Evolutionary conservation across 2,797 vertebrate genomes (phyloP).

Genomic region (Enteromius thamalakanensis): DNA sequence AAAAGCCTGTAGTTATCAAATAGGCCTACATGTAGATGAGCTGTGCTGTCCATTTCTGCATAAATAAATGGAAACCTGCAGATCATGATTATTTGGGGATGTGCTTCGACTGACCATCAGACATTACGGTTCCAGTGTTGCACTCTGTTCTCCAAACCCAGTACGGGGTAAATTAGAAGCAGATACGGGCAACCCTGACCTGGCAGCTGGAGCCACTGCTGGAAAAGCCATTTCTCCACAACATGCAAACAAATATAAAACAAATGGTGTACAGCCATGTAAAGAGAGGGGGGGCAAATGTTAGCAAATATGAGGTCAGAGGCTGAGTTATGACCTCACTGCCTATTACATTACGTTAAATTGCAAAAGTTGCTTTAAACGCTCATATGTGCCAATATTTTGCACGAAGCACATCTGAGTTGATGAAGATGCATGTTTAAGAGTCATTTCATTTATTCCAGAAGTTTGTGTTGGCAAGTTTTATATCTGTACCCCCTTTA

Average conservation of each 20-base stretch:
- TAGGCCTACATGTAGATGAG: neutral
- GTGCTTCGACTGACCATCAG: constrained; percentile 61
- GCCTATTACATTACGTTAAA: constrained; percentile 61
- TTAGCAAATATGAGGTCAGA: constrained; percentile 57
- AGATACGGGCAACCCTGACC: constrained; percentile 61
- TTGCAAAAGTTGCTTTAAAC: constrained; percentile 37
- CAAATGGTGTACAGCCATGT: constrained; percentile 49
- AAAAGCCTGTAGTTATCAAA: neutral
- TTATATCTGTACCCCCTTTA: constrained; percentile 1
- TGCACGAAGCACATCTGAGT: constrained; percentile 4
- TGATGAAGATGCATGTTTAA: constrained; percentile 20
- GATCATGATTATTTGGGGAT: constrained; percentile 28
- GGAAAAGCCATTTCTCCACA: constrained; percentile 42
- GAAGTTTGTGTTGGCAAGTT: constrained; percentile 23
- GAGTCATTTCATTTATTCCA: constrained; percentile 24
- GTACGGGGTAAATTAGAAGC: constrained; percentile 67
- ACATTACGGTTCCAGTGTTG: constrained; percentile 65
- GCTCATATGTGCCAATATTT: constrained; percentile 11
- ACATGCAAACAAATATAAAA: constrained; percentile 54
- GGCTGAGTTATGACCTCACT: constrained; percentile 52
- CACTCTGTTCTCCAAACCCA: constrained; percentile 50
- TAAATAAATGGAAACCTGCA: constrained; percentile 5
- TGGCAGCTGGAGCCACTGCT: constrained; percentile 24
- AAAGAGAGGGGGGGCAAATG: constrained; percentile 33
- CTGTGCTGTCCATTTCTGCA: neutral